Base-by-base conservation (phyloP, 2,888 invertebrate species). In the Drosophila anomelani region DNA sequence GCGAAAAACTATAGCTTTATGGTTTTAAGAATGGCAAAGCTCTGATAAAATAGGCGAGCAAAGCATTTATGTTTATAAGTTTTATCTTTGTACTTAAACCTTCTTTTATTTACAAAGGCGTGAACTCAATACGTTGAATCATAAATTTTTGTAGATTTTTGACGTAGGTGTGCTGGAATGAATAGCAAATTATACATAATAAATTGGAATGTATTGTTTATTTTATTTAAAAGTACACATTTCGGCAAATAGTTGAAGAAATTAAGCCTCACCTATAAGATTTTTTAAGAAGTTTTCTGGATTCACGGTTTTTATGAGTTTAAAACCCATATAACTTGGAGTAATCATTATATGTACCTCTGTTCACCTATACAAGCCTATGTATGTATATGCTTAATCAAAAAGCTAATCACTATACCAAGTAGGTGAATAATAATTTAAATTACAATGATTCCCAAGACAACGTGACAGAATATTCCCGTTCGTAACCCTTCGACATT, bases 401-500 rank as follows among this genome's bases (percentile, higher is more conserved):
- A 34, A 5, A 34, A 34, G 13, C 20, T 51, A 9, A 51, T 51
- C 51, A 34, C 32, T 17, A 7, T 32, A 4, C 2, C 17, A 32
- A 47, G 10, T 29, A 47, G 47, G n/a, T 47, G 29, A 47, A 13
- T 17, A 32, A 49, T 32, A 13, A 32, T 32, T 32, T 13, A 51
- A 15, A 34, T 51, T 51, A 51, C 49, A 51, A 9, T 51, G 51
- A 51, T 51, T 51, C 51, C 51, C 34, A 51, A 20, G 34, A 20
- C 51, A 51, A 51, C 51, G 51, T 51, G 49, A 51, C 51, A 51
- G 34, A 51, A 20, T 32, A 20, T 34, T 32, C 34, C 51, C 34
- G 34, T 20, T 64, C 32, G 26, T 64, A 64, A 64, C 64, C 64
- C 66, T 64, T 64, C 20, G 64, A 64, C 64, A 64, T 64, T 64